These are phyloP conservation scores for Linnaemya tessellans DNA, from an alignment of 2,888 invertebrate genomes.

Conservation along the genomic window DNA sequence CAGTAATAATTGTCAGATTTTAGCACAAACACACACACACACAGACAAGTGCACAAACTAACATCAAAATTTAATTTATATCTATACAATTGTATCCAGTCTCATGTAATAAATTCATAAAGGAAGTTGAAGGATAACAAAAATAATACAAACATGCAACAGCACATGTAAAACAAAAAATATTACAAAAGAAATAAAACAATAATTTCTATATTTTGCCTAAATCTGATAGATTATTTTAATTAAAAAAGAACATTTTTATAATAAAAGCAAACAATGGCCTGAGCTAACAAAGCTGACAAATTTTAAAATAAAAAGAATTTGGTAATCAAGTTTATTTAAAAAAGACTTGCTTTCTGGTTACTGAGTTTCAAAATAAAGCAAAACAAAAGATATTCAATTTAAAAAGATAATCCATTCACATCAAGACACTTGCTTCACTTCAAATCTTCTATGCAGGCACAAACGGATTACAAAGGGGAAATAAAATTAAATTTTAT, in stretches of 20 bases:
- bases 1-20: no score
- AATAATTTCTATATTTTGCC: conserved; percentile 5
- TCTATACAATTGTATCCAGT: conserved; percentile 36
- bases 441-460: not conserved
- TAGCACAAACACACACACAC: not conserved
- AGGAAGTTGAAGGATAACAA: conserved; percentile 43
- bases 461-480: not conserved
- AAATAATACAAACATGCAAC: not conserved
- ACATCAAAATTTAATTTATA: not conserved
- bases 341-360: not conserved
- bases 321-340: conserved; percentile 25
- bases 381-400: not conserved
- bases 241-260: conserved; percentile 40
- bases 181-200: not conserved
- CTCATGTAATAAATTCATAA: conserved; percentile 65
- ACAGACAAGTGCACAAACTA: not conserved
- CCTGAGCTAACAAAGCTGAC: conserved; percentile 1
- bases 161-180: not conserved
- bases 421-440: conserved; percentile 26
- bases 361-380: not conserved
- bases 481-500: not conserved
- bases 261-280: conserved; percentile 6
- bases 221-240: conserved; percentile 52
- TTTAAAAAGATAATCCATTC: conserved; percentile 48
- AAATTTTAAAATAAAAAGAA: conserved; percentile 6